Conservation (phyloP, 1,140 invertebrate species). For the Drosophila erecta region DNA sequence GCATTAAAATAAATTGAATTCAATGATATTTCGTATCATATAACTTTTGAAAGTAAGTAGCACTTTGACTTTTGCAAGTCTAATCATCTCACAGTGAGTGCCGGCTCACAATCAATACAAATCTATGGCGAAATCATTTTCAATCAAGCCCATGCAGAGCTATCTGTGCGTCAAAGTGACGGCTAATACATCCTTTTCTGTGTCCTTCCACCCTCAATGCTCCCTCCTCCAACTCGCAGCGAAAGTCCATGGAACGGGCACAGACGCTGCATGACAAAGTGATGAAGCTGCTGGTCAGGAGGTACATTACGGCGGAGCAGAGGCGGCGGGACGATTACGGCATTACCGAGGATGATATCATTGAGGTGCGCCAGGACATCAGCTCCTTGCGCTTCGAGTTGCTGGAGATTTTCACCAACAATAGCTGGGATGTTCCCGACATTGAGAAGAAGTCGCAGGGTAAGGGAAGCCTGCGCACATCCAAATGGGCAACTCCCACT, state of each 20-base stretch:
- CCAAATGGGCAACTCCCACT: background rate
- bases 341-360: constrained; percentile 97
- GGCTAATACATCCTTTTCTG: constrained; percentile 23
- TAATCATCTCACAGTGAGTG: background rate
- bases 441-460: constrained; percentile 87
- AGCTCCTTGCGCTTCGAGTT: constrained; percentile 93
- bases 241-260: constrained; percentile 90
- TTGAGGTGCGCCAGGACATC: constrained; percentile 98
- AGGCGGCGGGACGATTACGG: constrained; percentile 92
- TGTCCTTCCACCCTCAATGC: constrained; percentile 1
- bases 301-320: constrained; percentile 94
- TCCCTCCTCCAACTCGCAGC: constrained; percentile 84
- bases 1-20: no score
- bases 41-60: no score
- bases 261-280: constrained; percentile 89
- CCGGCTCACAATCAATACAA: constrained; percentile 54
- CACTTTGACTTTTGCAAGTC: background rate
- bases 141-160: constrained; percentile 69
- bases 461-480: constrained; percentile 70
- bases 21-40: no score
- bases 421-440: constrained; percentile 92
- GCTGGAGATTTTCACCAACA: constrained; percentile 93
- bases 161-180: constrained; percentile 55
- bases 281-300: constrained; percentile 91
- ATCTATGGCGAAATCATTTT: constrained; percentile 69